phyloP scores from a whole-genome alignment of 2,797 vertebrate genomes.

The Bothrops alternatus region DNA sequence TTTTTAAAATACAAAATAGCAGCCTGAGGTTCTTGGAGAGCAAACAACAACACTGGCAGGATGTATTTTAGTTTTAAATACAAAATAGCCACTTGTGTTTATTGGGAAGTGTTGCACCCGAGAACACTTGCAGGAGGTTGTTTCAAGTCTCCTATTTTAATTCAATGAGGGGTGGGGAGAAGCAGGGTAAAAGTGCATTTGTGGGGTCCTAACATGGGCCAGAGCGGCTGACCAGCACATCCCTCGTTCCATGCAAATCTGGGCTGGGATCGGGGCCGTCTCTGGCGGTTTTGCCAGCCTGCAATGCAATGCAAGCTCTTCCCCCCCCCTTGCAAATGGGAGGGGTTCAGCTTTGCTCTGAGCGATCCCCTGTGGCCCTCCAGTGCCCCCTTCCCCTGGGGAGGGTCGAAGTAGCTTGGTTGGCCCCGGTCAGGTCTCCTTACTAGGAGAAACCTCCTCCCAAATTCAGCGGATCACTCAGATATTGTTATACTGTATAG shows the following conservation, averaged over 20 bases:
- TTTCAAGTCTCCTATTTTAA: neutral
- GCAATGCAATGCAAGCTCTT: neutral
- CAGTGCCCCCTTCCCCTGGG: neutral
- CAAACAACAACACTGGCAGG: neutral
- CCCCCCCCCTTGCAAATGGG: neutral
- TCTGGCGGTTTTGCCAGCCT: neutral
- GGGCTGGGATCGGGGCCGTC: neutral
- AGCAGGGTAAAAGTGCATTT: neutral
- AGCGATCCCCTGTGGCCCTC: neutral
- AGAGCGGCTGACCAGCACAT: too few species aligned
- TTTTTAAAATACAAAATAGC: neutral
- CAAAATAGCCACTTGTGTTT: neutral
- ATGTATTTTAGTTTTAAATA: neutral
- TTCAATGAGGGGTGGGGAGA: neutral
- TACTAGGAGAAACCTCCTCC: neutral
- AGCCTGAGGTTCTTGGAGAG: neutral
- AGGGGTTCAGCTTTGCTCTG: neutral
- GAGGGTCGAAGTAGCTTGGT: neutral
- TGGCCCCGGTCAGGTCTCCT: neutral
- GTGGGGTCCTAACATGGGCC: neutral
- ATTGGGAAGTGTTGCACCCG: neutral
- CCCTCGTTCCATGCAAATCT: neutral
- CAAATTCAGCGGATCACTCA: neutral
- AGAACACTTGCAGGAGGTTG: neutral
- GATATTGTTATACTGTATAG: neutral